Evolutionary conservation across 37 sponge, comb jelly and placozoan genomes (phyloP).

Genomic region (Cliona cf. orientalis): DNA sequence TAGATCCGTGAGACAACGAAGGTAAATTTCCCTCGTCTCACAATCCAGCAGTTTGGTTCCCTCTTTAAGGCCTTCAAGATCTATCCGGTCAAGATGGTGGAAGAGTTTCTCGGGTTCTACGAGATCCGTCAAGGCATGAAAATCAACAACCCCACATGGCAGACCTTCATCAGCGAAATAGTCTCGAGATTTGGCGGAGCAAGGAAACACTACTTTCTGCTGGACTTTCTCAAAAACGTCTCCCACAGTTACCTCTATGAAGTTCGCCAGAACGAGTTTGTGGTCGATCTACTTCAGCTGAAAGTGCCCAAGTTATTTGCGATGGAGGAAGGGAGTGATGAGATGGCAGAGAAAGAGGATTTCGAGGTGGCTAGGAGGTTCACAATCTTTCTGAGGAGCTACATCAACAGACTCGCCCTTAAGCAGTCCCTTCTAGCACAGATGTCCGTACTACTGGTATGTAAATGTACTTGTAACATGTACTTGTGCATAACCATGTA

Average conservation of each 20-base stretch:
- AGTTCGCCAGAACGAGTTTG: slow-evolving; percentile 4
- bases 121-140: slow-evolving; percentile 5
- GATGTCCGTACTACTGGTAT: slow-evolving; percentile 7
- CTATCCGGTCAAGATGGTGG: slow-evolving; percentile 30
- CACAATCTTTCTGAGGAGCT: not conserved
- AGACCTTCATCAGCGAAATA: slow-evolving; percentile 20
- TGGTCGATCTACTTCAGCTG: slow-evolving; percentile 36
- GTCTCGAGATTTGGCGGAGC: slow-evolving; percentile 11
- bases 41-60: slow-evolving; percentile 21
- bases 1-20: slow-evolving; percentile 17
- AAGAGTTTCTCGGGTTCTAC: slow-evolving; percentile 29
- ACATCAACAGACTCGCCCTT: slow-evolving; percentile 3
- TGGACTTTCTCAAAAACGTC: slow-evolving; percentile 17
- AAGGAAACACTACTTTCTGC: slow-evolving; percentile 16
- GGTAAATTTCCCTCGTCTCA: slow-evolving; percentile 6
- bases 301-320: slow-evolving; percentile 29
- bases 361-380: slow-evolving; percentile 14
- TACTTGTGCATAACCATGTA: not conserved
- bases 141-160: slow-evolving; percentile 35
- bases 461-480: not conserved
- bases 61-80: slow-evolving; percentile 39
- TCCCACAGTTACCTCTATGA: slow-evolving; percentile 18
- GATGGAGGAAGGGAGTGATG: not conserved
- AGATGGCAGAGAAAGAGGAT: not conserved
- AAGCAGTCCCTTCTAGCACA: not conserved